These are phyloP conservation scores for Actias luna DNA, from an alignment of 2,888 invertebrate species.

Conservation along the genomic window DNA sequence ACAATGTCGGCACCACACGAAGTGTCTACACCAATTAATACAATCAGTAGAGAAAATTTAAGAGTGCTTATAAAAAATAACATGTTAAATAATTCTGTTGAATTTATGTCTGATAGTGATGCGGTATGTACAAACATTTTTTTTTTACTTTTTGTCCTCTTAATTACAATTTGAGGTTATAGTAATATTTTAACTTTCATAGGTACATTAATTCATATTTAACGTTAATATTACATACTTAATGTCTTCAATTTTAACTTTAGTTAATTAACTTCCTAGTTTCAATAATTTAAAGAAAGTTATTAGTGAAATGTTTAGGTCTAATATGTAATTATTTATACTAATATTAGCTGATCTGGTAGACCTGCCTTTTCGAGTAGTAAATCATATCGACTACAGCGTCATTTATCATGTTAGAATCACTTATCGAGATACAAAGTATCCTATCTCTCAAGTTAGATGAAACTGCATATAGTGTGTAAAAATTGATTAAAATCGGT, in stretches of 20 bases:
- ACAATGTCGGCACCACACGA: conserved; percentile 46
- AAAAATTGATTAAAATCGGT: too few species aligned
- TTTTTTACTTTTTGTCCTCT: neutral
- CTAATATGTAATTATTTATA: too few species aligned
- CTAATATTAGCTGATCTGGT: too few species aligned
- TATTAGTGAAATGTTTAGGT: too few species aligned
- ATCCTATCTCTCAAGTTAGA: too few species aligned
- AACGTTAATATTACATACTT: neutral
- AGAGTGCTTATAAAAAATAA: conserved; percentile 60
- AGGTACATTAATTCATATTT: neutral
- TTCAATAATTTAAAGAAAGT: too few species aligned
- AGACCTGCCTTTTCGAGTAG: too few species aligned
- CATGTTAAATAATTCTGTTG: conserved; percentile 54
- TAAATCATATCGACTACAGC: too few species aligned
- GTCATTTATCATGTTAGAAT: too few species aligned
- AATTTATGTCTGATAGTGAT: conserved; percentile 53
- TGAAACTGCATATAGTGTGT: too few species aligned
- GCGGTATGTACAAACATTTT: conserved; percentile 25
- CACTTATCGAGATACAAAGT: too few species aligned
- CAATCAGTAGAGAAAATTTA: conserved; percentile 52
- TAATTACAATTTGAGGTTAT: conserved; percentile 3
- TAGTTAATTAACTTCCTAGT: too few species aligned
- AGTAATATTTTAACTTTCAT: neutral
- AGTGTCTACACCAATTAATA: conserved; percentile 60
- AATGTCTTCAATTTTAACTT: neutral